phyloP scores from a whole-genome alignment of 2,113 vertebrate species.

The Carollia perspicillata region DNA sequence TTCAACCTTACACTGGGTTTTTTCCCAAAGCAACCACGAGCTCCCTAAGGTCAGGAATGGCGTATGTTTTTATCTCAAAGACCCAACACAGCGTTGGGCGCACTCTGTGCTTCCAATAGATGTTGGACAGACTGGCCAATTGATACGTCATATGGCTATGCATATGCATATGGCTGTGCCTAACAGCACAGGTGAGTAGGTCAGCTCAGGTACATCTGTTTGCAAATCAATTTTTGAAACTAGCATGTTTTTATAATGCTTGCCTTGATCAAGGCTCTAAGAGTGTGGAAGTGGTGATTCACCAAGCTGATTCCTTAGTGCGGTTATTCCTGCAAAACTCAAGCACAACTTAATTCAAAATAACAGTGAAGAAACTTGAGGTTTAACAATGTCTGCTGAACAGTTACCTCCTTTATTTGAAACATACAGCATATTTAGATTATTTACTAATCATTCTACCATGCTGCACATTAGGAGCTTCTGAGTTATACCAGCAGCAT shows the following conservation, averaged over 20 bases:
- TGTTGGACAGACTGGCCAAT: not conserved
- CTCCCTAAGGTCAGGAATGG: not conserved
- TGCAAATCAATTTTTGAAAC: not conserved
- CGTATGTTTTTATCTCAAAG: not conserved
- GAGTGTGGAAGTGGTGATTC: not conserved
- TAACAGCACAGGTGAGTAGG: not conserved
- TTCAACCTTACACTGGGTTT: not conserved
- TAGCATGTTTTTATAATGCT: not conserved
- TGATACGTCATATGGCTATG: not conserved
- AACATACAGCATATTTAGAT: not conserved
- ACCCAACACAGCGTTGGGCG: not conserved
- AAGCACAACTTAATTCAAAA: slow-evolving; percentile 9
- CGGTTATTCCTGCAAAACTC: not conserved
- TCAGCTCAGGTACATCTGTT: not conserved
- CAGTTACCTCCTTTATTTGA: slow-evolving; percentile 32
- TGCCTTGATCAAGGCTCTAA: not conserved
- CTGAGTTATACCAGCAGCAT: not conserved
- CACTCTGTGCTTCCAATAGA: not conserved
- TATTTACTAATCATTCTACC: not conserved
- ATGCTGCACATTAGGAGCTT: not conserved
- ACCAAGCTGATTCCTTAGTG: not conserved
- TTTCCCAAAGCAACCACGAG: slow-evolving; percentile 25
- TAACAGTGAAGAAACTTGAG: not conserved
- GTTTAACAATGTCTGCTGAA: not conserved
- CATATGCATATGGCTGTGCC: not conserved